Conservation (phyloP, 2,888 invertebrate species). For the Rotaria magnacalcarata region DNA sequence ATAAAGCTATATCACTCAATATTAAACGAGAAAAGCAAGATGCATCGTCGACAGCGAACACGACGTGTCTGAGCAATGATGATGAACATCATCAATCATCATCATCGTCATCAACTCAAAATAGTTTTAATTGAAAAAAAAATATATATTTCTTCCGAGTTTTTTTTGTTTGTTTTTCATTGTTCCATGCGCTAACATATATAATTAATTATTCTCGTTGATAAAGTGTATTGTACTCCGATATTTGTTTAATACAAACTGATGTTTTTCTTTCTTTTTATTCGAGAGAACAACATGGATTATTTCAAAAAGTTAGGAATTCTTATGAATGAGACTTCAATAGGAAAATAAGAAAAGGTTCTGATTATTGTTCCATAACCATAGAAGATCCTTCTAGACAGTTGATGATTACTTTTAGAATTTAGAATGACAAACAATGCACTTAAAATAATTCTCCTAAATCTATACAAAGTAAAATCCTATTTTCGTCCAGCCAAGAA, state of each 20-base stretch:
- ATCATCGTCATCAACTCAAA: conserved; percentile 13
- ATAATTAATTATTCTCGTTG: conserved; percentile 1
- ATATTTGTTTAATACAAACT: neutral
- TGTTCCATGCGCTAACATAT: conserved; percentile 9
- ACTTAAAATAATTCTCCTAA: too few species aligned
- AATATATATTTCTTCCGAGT: neutral
- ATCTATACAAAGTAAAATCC: too few species aligned
- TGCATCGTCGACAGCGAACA: neutral
- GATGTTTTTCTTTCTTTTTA: neutral
- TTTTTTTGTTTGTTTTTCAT: neutral
- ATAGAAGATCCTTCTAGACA: too few species aligned
- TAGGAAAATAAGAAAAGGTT: too few species aligned
- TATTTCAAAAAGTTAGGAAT: too few species aligned
- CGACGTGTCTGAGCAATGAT: neutral
- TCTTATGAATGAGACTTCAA: too few species aligned
- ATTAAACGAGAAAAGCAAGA: conserved; percentile 16
- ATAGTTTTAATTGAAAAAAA: neutral
- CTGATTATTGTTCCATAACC: too few species aligned
- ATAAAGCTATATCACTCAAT: neutral
- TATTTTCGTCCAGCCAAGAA: too few species aligned
- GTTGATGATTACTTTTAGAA: too few species aligned
- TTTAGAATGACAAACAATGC: too few species aligned
- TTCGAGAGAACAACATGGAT: neutral
- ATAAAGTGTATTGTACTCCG: neutral
- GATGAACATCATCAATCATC: neutral